phyloP scores from a whole-genome alignment of 2,888 invertebrate species.

The Drosophila buzzatii region DNA sequence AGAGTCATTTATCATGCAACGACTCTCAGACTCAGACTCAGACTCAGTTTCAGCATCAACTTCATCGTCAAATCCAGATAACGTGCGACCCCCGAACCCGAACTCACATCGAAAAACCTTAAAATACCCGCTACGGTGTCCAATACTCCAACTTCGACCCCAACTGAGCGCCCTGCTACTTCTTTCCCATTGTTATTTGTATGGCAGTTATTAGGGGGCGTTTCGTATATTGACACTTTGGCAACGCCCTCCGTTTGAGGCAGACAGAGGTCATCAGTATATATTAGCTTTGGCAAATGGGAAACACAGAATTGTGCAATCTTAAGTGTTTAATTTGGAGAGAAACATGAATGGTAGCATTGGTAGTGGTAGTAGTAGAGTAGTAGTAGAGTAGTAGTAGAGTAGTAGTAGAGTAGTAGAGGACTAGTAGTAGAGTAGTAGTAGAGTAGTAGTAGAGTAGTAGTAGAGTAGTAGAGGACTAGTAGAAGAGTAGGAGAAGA shows the following conservation, averaged over 20 bases:
- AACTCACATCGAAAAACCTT: background rate
- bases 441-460: background rate
- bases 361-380: background rate
- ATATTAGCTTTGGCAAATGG: background rate
- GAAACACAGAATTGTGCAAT: background rate
- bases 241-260: constrained; percentile 63
- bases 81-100: constrained; percentile 8
- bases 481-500: background rate
- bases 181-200: background rate
- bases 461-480: background rate
- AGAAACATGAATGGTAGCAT: constrained; percentile 40
- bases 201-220: constrained; percentile 35
- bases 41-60: constrained; percentile 7
- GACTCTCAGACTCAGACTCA: constrained; percentile 17
- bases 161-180: constrained; percentile 11
- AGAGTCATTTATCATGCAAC: constrained; percentile 72
- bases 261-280: constrained; percentile 2
- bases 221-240: constrained; percentile 71
- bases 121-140: background rate
- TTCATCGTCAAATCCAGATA: constrained; percentile 9
- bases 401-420: background rate
- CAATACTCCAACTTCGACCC: constrained; percentile 20
- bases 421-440: background rate
- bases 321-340: background rate
- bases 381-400: background rate